Conservation (phyloP, 2,888 invertebrate species). For the Andrena hattorfiana region DNA sequence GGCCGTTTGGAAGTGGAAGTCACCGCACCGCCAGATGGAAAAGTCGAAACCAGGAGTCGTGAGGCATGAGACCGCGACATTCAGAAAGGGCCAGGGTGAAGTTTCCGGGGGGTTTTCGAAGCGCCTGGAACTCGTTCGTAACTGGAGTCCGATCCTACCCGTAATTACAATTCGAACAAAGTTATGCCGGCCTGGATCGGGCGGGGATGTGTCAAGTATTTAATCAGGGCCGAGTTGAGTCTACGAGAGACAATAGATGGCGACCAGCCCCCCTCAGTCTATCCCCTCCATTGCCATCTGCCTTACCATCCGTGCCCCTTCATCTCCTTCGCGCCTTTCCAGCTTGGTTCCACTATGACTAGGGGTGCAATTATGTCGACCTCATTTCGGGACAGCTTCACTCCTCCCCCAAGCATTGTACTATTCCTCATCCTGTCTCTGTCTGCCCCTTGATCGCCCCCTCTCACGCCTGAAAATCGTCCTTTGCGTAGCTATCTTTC, state of each 20-base stretch:
- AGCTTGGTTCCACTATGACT: conserved; percentile 77
- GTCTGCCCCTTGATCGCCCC: background rate
- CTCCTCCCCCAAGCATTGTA: conserved; percentile 69
- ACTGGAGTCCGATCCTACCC: conserved; percentile 77
- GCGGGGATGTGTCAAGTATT: conserved; percentile 84
- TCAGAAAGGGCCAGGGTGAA: conserved; percentile 61
- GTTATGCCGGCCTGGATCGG: conserved; percentile 79
- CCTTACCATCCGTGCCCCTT: conserved; percentile 55
- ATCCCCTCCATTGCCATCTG: conserved; percentile 56
- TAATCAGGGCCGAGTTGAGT: conserved; percentile 82
- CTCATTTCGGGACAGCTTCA: conserved; percentile 80
- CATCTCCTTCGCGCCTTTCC: conserved; percentile 44
- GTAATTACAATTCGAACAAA: conserved; percentile 84
- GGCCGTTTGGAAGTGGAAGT: conserved; percentile 12
- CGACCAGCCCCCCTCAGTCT: conserved; percentile 64
- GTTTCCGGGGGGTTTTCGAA: conserved; percentile 62
- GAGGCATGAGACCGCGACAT: conserved; percentile 53
- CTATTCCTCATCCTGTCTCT: conserved; percentile 40
- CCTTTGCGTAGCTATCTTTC: conserved; percentile 22
- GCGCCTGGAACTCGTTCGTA: conserved; percentile 72
- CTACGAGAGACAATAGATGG: conserved; percentile 82
- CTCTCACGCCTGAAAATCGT: conserved; percentile 1
- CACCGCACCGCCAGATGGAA: conserved; percentile 20
- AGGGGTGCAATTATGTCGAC: conserved; percentile 83
- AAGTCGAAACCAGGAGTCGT: conserved; percentile 31